A percentile compares a stretch with the other conserved stretches of the same genome.
Conservation (phyloP, 2,888 invertebrate species). For the Acrobasis consociella region DNA sequence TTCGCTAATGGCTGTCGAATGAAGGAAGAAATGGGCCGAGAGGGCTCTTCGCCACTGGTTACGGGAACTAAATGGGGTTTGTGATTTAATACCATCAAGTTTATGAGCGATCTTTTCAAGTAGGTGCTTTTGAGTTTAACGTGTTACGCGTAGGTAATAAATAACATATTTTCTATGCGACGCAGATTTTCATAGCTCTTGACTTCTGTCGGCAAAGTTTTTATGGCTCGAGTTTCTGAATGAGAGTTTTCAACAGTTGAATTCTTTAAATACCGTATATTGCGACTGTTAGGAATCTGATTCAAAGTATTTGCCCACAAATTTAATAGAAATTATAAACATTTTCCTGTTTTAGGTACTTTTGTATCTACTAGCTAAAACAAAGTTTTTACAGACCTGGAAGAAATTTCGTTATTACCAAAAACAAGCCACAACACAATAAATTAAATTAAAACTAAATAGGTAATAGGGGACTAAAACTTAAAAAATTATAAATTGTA, state of each 20-base stretch:
- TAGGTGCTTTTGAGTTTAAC: slow-evolving; percentile 50
- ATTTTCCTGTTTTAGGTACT: too few relatives aligned
- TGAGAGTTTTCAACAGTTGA: too few relatives aligned
- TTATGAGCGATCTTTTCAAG: slow-evolving; percentile 65
- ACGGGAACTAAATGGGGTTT: slow-evolving; percentile 53
- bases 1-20: slow-evolving; percentile 16
- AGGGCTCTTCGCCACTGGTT: slow-evolving; percentile 36
- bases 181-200: slow-evolving; percentile 24
- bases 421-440: too few relatives aligned
- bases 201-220: slow-evolving; percentile 1
- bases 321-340: too few relatives aligned
- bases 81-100: slow-evolving; percentile 69
- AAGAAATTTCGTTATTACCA: too few relatives aligned
- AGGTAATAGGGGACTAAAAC: too few relatives aligned
- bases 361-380: too few relatives aligned
- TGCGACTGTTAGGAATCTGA: neutral
- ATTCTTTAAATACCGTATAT: too few relatives aligned
- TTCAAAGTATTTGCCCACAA: neutral
- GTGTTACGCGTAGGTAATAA: slow-evolving; percentile 45
- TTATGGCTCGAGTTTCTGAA: neutral
- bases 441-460: too few relatives aligned
- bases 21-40: slow-evolving; percentile 18
- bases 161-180: slow-evolving; percentile 51
- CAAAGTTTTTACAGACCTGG: too few relatives aligned
- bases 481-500: too few relatives aligned